Evolutionary conservation across 2,888 invertebrate genomes (phyloP), one percentile per base, ranked within the genome.

Genomic region (Cephus pulcher): DNA sequence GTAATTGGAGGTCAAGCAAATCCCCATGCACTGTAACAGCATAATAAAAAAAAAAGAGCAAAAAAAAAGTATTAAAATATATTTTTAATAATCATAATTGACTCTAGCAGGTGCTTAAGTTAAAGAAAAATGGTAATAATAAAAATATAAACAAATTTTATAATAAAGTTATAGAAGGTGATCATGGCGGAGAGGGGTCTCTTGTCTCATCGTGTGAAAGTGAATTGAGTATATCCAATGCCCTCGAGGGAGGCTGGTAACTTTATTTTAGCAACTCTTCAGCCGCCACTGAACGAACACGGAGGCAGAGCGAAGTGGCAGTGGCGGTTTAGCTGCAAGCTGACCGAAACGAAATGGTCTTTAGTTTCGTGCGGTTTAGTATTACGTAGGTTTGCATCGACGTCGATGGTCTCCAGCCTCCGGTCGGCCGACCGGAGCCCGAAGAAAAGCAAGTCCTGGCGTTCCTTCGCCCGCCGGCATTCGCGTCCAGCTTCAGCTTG

Each of bases 11-110:
- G 89, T 82, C 30, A 94, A 90, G 85, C 95, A 95, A 84, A 92
- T 90, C 76, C 93, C 93, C 78, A 94, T 93, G 84, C 95, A 95
- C 94, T 95, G 92, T 74, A 90, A 90, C 81, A 80, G 81, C 82
- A 77, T 6, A 4, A 15, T 6, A 40, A 40, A 40, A 15, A 37
- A 37, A 15, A 1, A 15, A 40, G 40, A 40, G 15, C 1, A 40
- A 40, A 40, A 15, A 15, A 40, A 40, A 40, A 40, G 6, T 40
- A 40, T 40, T 40, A 15, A 40, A 40, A 37, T 15, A 37, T 35
- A 35, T 35, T 33, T 3, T 15, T 1, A 1, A 15, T 15, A 15
- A 40, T 40, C 15, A 40, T 40, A 40, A 15, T 15, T 0, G 15
- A 15, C 40, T 15, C 15, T 56, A 71, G 12, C 23, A 40, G 71